Evolutionary conservation across 2,113 vertebrate species (phyloP).

Genomic region (Silurus glanis): DNA sequence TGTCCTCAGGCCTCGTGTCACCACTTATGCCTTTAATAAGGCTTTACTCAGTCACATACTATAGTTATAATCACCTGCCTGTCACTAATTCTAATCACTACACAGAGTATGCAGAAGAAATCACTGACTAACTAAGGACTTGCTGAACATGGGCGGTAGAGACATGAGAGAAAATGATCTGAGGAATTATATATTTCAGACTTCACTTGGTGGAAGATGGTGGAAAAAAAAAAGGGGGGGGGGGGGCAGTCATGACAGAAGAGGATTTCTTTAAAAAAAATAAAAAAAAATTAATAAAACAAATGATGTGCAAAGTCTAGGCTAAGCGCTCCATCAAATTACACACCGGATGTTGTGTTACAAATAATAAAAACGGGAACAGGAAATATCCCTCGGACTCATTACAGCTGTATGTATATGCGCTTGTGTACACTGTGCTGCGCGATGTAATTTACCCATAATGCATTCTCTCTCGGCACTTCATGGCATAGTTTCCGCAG

Average conservation of each 20-base stretch:
- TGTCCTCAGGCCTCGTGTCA: background rate
- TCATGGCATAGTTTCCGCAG: background rate
- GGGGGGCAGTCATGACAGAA: background rate
- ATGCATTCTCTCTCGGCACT: background rate
- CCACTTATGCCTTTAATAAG: background rate
- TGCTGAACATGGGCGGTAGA: background rate
- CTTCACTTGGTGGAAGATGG: background rate
- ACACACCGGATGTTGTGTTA: background rate
- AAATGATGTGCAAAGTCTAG: background rate
- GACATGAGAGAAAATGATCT: too few species aligned
- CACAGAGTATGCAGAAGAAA: background rate
- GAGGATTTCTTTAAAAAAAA: background rate
- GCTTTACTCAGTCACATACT: background rate
- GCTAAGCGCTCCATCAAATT: background rate
- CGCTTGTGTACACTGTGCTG: background rate
- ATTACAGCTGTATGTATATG: conserved; percentile 2
- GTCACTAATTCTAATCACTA: conserved; percentile 1
- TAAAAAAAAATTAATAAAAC: too few species aligned
- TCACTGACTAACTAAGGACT: background rate
- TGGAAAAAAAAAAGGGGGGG: background rate
- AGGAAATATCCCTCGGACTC: background rate
- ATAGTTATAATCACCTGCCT: conserved; percentile 19
- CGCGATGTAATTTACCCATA: background rate
- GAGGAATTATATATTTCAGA: background rate
- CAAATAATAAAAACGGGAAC: conserved; percentile 16